Base-by-base conservation (phyloP, 2,113 vertebrate genomes). In the Megaceryle torquata region DNA sequence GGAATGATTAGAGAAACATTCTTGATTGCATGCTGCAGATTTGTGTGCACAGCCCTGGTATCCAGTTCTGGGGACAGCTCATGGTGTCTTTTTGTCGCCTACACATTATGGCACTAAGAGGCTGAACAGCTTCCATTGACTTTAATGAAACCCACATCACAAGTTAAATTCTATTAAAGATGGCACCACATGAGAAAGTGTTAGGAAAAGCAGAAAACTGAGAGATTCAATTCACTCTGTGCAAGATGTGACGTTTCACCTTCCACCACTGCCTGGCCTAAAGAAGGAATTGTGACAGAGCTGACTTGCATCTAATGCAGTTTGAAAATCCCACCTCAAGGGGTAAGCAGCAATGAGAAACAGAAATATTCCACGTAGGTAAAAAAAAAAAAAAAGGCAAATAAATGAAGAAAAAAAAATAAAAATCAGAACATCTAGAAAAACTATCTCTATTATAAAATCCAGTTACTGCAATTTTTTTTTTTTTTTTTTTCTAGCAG, bases 11-110 rank as follows among this genome's bases (percentile, higher is more conserved):
- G 22, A 48, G 46, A 54, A 43, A 3, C 11, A 19, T 1, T 1
- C 10, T 43, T 0, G 1, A 28, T 21, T 77, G n/a, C 15, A 9
- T 1, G 0, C 18, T 82, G 65, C 15, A 18, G 24, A 54, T 26
- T 24, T 71, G 16, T 51, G 48, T 1, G 2, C 26, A 50, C 0
- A 9, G 43, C 37, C 25, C 24, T 61, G 18, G 14, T 61, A 53
- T 57, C 41, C 9, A 2, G 20, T 28, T 88, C 83, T 86, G 72
- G 11, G 10, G 33, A 82, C 33, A 56, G 48, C n/a, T 75, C 15
- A 20, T 9, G 15, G 13, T 86, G 18, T 86, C 21, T n/a, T 15
- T 28, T 68, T 63, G 19, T 53, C 39, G 37, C 39, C 56, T 68
- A 28, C 16, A 19, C 7, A 15, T 28, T 39, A 65, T 7, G 29